These are phyloP conservation scores for Agrochola lota DNA, from an alignment of 2,888 invertebrate genomes.

Conservation along the genomic window DNA sequence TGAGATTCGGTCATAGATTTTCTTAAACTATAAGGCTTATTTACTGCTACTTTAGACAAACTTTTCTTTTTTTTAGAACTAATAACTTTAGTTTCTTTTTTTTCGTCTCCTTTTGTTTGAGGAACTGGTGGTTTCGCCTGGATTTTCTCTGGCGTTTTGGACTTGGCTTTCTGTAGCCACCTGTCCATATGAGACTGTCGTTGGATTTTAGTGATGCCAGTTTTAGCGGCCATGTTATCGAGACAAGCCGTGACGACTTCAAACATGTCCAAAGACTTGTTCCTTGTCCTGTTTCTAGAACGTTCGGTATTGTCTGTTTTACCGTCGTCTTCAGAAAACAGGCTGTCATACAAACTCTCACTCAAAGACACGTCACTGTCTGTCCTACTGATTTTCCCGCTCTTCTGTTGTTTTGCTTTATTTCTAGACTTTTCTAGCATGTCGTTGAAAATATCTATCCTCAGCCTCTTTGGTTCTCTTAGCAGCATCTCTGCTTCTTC, in stretches of 20 bases:
- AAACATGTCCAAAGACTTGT: conserved; percentile 84
- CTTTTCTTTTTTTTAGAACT: conserved; percentile 71
- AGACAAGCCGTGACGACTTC: conserved; percentile 88
- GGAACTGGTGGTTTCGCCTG: conserved; percentile 69
- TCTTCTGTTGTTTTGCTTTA: conserved; percentile 73
- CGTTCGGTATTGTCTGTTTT: conserved; percentile 78
- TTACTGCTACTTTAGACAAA: conserved; percentile 58
- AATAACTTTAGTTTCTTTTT: conserved; percentile 54
- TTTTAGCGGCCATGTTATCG: conserved; percentile 88
- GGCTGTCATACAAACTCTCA: conserved; percentile 86
- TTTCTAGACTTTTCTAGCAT: conserved; percentile 77
- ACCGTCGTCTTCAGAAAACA: conserved; percentile 85
- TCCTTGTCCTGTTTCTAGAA: conserved; percentile 75
- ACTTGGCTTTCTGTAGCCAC: conserved; percentile 89
- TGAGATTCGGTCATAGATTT: conserved; percentile 76
- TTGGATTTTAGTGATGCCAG: conserved; percentile 87
- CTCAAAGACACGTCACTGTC: conserved; percentile 87
- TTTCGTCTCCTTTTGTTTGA: conserved; percentile 55
- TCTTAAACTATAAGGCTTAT: conserved; percentile 75
- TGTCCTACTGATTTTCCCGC: conserved; percentile 82
- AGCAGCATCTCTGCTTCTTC: conserved; percentile 93
- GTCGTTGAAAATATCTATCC: conserved; percentile 89
- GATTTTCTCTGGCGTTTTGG: conserved; percentile 87
- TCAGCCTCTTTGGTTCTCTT: conserved; percentile 88
- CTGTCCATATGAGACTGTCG: conserved; percentile 89